Evolutionary conservation across 1,140 invertebrate genomes (phyloP), one percentile per base, ranked within the genome.

Genomic region (Lordiphosa mommai): DNA sequence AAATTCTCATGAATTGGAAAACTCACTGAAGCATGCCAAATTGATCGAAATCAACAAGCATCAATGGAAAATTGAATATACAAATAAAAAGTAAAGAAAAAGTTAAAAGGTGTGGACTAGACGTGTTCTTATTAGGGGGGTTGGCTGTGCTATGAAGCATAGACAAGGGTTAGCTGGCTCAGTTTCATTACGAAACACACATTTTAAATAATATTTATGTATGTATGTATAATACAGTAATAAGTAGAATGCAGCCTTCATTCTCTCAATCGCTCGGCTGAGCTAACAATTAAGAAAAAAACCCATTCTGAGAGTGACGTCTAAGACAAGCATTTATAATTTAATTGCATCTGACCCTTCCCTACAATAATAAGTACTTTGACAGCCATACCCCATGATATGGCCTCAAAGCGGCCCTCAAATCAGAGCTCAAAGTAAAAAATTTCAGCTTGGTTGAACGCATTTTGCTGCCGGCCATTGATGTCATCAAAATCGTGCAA

Each of bases 391-490:
- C 43, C 23, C n/a, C 5, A 8, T 4, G 17, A 44, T n/a, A 37
- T 40, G 27, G 13, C 17, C 20, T 6, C 53, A 20, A 34, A 17
- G 64, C 41, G 20, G 5, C 12, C 33, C 47, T 57, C 52, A 10
- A 63, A 63, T 52, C 43, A 41, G 13, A 27, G 13, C 16, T 13
- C 37, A 32, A 55, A 63, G 53, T 66, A 32, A 52, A 57, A 23
- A 72, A 13, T 84, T 87, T 87, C 66, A 85, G 73, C 77, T 80
- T 72, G 51, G 77, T 40, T 85, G 73, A 38, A 16, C 64, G 43
- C 56, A 56, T 58, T 72, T 68, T 60, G 57, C 52, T 73, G 47
- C 48, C 44, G 48, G 56, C 53, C 47, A 58, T 51, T 65, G 69
- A 80, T 73, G 69, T 40, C 69, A 73, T 72, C 74, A 53, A 82